These are phyloP conservation scores for Sebastes oblongus DNA, from an alignment of 2,797 vertebrate species.

Conservation along the genomic window DNA sequence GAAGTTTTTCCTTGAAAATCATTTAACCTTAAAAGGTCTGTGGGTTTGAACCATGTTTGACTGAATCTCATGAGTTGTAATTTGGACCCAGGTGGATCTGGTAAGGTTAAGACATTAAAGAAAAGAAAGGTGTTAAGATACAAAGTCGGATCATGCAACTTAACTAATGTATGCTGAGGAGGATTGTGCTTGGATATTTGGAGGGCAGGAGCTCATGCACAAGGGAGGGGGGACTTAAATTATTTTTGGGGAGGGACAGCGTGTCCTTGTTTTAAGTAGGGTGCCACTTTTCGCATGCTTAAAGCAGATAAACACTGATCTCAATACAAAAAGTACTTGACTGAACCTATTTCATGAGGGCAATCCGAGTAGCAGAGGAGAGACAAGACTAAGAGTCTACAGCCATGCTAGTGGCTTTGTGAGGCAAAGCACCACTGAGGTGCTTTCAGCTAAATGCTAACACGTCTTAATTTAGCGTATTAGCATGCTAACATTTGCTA, in stretches of 20 bases:
- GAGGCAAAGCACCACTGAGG: background rate
- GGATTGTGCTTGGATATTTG: constrained; percentile 32
- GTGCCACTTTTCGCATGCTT: constrained; percentile 39
- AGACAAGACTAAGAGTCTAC: background rate
- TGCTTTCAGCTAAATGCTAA: background rate
- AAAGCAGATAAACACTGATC: constrained; percentile 44
- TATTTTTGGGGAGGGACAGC: constrained; percentile 61
- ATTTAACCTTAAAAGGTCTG: background rate
- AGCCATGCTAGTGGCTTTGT: background rate
- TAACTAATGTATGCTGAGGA: constrained; percentile 4
- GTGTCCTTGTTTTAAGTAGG: constrained; percentile 70
- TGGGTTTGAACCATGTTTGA: background rate
- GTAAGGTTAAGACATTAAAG: background rate
- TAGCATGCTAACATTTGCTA: background rate
- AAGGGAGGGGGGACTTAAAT: constrained; percentile 18
- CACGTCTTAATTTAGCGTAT: background rate
- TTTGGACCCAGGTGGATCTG: background rate
- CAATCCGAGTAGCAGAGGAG: background rate
- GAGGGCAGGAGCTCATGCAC: constrained; percentile 47
- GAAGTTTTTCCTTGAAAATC: background rate
- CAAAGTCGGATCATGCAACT: background rate
- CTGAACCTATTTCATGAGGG: background rate
- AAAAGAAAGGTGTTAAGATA: background rate
- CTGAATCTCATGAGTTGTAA: background rate
- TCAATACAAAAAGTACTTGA: constrained; percentile 8